Conservation (phyloP, 1,140 invertebrate genomes). For the Drosophila orosa region DNA sequence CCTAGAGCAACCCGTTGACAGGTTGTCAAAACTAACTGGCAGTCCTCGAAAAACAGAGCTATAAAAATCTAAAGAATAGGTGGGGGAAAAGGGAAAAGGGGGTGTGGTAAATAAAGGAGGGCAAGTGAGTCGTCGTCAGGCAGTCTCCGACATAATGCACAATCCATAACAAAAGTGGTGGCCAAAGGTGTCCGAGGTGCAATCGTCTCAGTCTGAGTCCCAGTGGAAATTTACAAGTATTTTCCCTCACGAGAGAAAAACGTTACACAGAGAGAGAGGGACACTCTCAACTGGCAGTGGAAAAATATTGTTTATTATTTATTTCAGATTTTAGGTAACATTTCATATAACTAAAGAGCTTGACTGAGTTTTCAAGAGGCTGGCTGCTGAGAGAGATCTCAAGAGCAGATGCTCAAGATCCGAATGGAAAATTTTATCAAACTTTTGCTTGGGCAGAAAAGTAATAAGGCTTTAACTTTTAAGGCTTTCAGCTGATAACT, state of each 20-base stretch:
- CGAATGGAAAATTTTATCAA: conserved; percentile 3
- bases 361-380: conserved; percentile 11
- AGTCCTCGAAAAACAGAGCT: conserved; percentile 35
- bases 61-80: conserved; percentile 1
- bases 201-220: conserved; percentile 12
- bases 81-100: not conserved
- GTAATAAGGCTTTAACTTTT: not conserved
- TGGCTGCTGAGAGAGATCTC: conserved; percentile 11
- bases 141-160: conserved; percentile 29
- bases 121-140: conserved; percentile 15
- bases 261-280: not conserved
- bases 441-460: not conserved
- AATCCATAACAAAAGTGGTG: conserved; percentile 32
- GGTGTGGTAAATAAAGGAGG: conserved; percentile 6
- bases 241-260: conserved; percentile 18
- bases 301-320: conserved; percentile 40
- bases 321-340: conserved; percentile 29
- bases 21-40: conserved; percentile 33
- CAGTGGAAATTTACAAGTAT: conserved; percentile 54
- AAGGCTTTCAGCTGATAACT: not conserved
- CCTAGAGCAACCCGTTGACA: conserved; percentile 37
- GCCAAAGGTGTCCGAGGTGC: conserved; percentile 21
- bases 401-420: conserved; percentile 28
- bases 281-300: conserved; percentile 11
- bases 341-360: conserved; percentile 19